Evolutionary conservation across 2,888 invertebrate species (phyloP), one percentile per base, ranked within the genome.

Genomic region (Abscondita cerata): DNA sequence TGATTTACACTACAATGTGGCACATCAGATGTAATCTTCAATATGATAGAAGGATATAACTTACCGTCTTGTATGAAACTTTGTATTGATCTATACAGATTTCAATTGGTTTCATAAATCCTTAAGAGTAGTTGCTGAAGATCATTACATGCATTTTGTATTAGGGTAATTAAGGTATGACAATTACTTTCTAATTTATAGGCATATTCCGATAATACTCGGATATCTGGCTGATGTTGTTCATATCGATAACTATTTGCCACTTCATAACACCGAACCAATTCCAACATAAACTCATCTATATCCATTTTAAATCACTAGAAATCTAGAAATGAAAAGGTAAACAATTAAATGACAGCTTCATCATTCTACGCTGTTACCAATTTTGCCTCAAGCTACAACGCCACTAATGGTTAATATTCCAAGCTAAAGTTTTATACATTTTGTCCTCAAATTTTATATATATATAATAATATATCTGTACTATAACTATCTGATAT

Each of bases 41-140:
- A n/a, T n/a, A n/a, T n/a, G n/a, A n/a, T n/a, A n/a, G n/a, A n/a
- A n/a, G n/a, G 31, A 31, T 31, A 31, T 31, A 31, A 31, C 31
- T 31, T 31, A 31, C 31, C 31, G 9, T 31, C 4, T 31, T 31
- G 31, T 31, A 31, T 6, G 31, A 31, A 6, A 6, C 6, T 31
- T 31, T 31, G 31, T 31, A 31, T 31, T 31, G 31, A 31, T 31
- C 31, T 31, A n/a, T n/a, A n/a, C n/a, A n/a, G n/a, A n/a, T 36
- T 36, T 9, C 11, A 36, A 36, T 36, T 36, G n/a, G n/a, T 36
- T 11, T 36, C n/a, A 36, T 36, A 36, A 36, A 36, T 36, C 36
- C 36, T 36, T 36, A 36, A 12, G 36, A 36, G 36, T 36, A 36
- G 36, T 36, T 36, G 36, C 36, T 36, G 36, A 36, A 36, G 36